phyloP scores from a whole-genome alignment of 1,140 invertebrate species.

The Atopsyche davidsoni region DNA sequence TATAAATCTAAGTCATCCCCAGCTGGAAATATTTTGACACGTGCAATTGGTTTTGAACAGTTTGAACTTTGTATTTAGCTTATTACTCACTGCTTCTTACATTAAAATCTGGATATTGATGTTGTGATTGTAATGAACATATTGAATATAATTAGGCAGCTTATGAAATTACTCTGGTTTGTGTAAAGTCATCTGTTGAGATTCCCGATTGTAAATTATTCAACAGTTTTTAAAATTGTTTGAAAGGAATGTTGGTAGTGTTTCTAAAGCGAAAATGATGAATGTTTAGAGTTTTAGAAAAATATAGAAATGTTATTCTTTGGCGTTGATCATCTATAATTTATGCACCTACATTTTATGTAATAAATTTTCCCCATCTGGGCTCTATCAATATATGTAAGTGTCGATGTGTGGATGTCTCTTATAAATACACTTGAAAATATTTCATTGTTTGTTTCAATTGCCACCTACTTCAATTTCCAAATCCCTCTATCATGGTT shows the following conservation, averaged over 20 bases:
- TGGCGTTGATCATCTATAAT: slow-evolving; percentile 31
- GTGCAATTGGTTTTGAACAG: background rate
- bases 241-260: slow-evolving; percentile 27
- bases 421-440: slow-evolving; percentile 46
- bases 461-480: no score
- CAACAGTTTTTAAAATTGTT: slow-evolving; percentile 22
- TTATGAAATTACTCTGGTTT: slow-evolving; percentile 22
- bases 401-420: slow-evolving; percentile 53
- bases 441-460: slow-evolving; percentile 30
- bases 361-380: slow-evolving; percentile 30
- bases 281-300: slow-evolving; percentile 28
- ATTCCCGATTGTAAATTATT: slow-evolving; percentile 26
- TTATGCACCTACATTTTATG: slow-evolving; percentile 32
- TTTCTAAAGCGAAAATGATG: slow-evolving; percentile 27
- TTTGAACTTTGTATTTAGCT: slow-evolving; percentile 4
- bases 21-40: slow-evolving; percentile 9
- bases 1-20: slow-evolving; percentile 29
- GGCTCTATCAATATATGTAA: slow-evolving; percentile 30
- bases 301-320: slow-evolving; percentile 31
- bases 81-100: slow-evolving; percentile 18
- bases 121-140: slow-evolving; percentile 12
- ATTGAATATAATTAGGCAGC: slow-evolving; percentile 25
- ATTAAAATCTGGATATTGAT: slow-evolving; percentile 13
- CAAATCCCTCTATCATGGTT: no score
- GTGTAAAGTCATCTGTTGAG: slow-evolving; percentile 21